Percentiles rank a stretch among this genome's conserved stretches.
Conservation (phyloP, 2,113 vertebrate genomes). For the Lophius piscatorius region DNA sequence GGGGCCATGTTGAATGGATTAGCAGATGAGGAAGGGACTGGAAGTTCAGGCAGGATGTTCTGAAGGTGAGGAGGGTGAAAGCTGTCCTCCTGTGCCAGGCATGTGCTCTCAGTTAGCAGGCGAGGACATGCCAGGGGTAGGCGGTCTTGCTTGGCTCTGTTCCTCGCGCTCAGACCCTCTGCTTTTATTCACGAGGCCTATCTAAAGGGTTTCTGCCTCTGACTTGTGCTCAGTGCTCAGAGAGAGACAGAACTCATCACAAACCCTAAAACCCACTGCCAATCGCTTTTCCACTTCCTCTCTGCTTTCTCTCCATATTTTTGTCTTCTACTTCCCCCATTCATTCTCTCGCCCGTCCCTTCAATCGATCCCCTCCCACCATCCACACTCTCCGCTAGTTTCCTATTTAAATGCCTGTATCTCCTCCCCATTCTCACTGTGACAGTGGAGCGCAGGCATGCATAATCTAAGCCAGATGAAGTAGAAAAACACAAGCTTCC, state of each 20-base stretch:
- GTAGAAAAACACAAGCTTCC: constrained; percentile 71
- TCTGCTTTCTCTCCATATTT: constrained; percentile 39
- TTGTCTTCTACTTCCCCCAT: constrained; percentile 25
- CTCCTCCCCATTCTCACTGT: constrained; percentile 57
- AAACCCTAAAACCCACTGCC: constrained; percentile 58
- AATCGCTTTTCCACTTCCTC: constrained; percentile 28
- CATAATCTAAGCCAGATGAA: constrained; percentile 80
- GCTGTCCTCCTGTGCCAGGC: constrained; percentile 27
- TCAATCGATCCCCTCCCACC: background rate
- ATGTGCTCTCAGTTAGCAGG: constrained; percentile 27
- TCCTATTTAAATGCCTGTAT: constrained; percentile 60
- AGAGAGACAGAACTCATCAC: constrained; percentile 52
- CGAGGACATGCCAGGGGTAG: constrained; percentile 42
- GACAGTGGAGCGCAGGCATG: constrained; percentile 58
- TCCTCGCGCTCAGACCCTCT: constrained; percentile 19
- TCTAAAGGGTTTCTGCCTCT: constrained; percentile 58
- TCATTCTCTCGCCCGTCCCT: background rate
- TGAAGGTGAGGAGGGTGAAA: constrained; percentile 56
- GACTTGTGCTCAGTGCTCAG: constrained; percentile 53
- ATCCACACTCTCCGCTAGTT: constrained; percentile 18
- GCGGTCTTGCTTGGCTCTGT: constrained; percentile 26
- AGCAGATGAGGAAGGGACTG: constrained; percentile 19
- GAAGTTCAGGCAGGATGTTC: constrained; percentile 29
- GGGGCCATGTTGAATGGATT: constrained; percentile 38
- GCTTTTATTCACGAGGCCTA: constrained; percentile 49